Conservation (phyloP, 2,888 invertebrate species). For the Parapristionchus giblindavisi region DNA sequence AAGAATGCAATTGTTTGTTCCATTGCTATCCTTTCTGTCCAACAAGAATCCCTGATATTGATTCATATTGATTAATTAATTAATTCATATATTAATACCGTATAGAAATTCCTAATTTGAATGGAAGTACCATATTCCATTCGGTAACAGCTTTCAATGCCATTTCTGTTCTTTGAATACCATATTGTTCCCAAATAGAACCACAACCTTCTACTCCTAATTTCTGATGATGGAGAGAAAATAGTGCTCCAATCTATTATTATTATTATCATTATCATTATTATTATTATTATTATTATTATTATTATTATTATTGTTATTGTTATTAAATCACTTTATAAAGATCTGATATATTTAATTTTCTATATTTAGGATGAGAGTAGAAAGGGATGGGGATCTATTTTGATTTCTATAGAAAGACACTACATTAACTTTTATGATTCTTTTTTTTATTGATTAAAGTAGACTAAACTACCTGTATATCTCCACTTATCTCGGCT, state of each 20-base stretch:
- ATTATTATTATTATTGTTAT: not conserved
- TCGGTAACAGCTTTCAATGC: conserved; percentile 61
- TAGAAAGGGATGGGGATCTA: not conserved
- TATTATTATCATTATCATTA: not conserved
- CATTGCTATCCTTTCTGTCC: conserved; percentile 83
- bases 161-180: conserved; percentile 77
- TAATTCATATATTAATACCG: conserved; percentile 43
- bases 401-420: not conserved
- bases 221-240: conserved; percentile 68
- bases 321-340: not conserved
- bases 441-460: not conserved
- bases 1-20: conserved; percentile 74
- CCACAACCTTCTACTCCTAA: conserved; percentile 74
- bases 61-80: not conserved
- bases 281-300: not conserved
- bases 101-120: conserved; percentile 75
- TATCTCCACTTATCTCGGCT: conserved; percentile 68
- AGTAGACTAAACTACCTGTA: conserved; percentile 53
- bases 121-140: conserved; percentile 76
- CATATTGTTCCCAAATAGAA: conserved; percentile 80
- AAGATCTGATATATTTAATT: not conserved
- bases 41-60: conserved; percentile 78
- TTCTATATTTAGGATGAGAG: not conserved
- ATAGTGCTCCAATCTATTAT: conserved; percentile 69
- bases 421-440: not conserved